Base-by-base conservation (phyloP, 2,888 invertebrate species). In the Pherbina coryleti region DNA sequence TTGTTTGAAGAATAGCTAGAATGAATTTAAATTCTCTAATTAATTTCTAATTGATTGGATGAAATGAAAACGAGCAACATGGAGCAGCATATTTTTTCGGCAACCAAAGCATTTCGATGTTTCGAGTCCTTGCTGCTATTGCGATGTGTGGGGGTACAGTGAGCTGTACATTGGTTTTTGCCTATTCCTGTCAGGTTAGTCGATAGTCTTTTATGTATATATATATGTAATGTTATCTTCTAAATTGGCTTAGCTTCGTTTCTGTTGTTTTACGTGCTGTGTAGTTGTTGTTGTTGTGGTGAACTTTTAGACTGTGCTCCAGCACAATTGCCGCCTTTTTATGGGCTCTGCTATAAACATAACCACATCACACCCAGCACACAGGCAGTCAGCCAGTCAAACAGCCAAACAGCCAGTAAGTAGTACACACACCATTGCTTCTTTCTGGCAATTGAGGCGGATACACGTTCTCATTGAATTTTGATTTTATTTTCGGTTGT, bases 161-260 rank as follows among this genome's bases (percentile, higher is more conserved):
- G n/a, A n/a, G n/a, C n/a, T n/a, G n/a, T n/a, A n/a, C n/a, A 44
- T 44, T 28, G 28, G 25, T 60, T 28, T 28, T 60, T 60, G 19
- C 28, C 28, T 22, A 60, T 60, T 60, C 60, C 28, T 60, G 14
- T 60, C 60, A 60, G 60, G 25, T 60, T 60, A 44, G 44, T 25
- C 60, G 28, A 60, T 60, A 28, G 25, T 19, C 60, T 60, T 22
- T 22, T 57, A 60, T 60, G 11, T 60, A 28, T 11, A 44, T 1
- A 14, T 44, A 7, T 44, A 44, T 44, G 14, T 37, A 44, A 60
- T 22, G 60, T 60, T 60, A 28, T 60, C 60, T 60, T 60, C 17
- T 60, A 60, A 60, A 60, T 60, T 60, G 28, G 60, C 17, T 60
- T 60, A 60, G 60, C 60, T 60, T 60, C 60, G 60, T 60, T 60